Evolutionary conservation across 2,113 vertebrate species (phyloP), one percentile per base, ranked within the genome.

Genomic region (Thalassoma bifasciatum): DNA sequence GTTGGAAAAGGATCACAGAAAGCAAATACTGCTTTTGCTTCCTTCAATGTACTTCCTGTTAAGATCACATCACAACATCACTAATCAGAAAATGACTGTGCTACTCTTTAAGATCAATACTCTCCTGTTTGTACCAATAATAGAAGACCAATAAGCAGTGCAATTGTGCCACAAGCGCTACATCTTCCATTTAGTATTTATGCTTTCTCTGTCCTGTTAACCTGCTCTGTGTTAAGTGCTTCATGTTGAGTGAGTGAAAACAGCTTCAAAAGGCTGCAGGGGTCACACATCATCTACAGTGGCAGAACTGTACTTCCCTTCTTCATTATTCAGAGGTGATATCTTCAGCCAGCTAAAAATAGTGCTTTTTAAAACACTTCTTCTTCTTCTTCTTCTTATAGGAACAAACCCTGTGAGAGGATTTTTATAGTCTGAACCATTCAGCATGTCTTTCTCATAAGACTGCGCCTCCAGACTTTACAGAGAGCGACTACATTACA

Each of bases 311-410:
- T 66, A 21, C 69, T 74, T 77, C 40, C 57, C 62, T 66, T 77
- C 75, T 81, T 67, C 56, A 53, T 75, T 91, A 82, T 82, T 86
- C 80, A 81, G 67, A n/a, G 57, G 69, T 58, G 51, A 86, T 26
- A 75, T 69, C 64, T 19, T 78, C 53, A 52, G 49, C 36, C 76
- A 63, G 40, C 17, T 89, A 86, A 85, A 90, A 87, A 86, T 89
- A 92, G 79, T 34, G 14, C 68, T 38, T 62, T 21, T 84, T 59
- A 86, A 87, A 69, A 62, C 82, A 80, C 82, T 84, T 86, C 67
- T 80, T n/a, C n/a, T n/a, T n/a, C n/a, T n/a, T n/a, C n/a, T n/a
- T n/a, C 70, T 69, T 86, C 44, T 75, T 84, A 87, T 85, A 74
- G 70, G 66, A 75, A 44, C 56, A 40, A 56, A 53, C 69, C 63